Base-by-base conservation (phyloP, 2,113 vertebrate species). In the Dryoscopus gambensis region DNA sequence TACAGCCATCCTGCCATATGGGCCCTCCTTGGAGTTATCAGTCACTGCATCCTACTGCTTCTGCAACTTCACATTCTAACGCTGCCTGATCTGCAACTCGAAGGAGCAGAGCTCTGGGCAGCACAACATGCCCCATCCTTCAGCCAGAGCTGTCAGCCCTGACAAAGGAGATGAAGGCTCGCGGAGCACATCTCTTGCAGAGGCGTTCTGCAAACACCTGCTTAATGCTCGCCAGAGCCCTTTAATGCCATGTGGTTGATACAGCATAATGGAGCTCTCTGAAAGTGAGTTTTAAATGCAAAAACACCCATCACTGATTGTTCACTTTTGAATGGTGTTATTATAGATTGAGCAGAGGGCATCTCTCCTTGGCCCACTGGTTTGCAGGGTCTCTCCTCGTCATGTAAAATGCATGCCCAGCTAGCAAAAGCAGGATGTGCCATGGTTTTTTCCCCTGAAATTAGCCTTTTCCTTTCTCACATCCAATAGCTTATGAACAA, bases 1-100 rank as follows among this genome's bases (percentile, higher is more conserved):
- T 97, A 80, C 87, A 96, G 95, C 87, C 94, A 96, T 94, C 60
- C 73, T 86, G 93, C 96, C 96, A 97, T 97, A 96, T 97, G 96
- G 96, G 75, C 68, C 89, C 94, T 96, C 93, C 57, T 96, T 71
- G 91, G 96, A 95, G 93, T 88, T 94, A 97, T 94, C 95, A 94
- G 92, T 96, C 94, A 96, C 70, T 0, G 5, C 84, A 80, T 96
- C 91, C 71, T 44, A 22, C 65, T 56, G 86, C 89, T 94, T 74
- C 90, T 83, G 60, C 77, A 88, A 5, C 79, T 92, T 70, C 88
- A 53, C 74, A 10, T 94, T 81, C 57, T 59, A 39, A 46, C 21
- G 8, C 71, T 62, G 63, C 52, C 69, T 91, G 60, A 37, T 23
- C 63, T 55, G 63, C 52, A 69, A 28, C 50, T 70, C 3, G 1